A percentile compares a stretch with the other conserved stretches of the same genome.
Conservation (phyloP, 2,888 invertebrate species). For the Latrodectus elegans region DNA sequence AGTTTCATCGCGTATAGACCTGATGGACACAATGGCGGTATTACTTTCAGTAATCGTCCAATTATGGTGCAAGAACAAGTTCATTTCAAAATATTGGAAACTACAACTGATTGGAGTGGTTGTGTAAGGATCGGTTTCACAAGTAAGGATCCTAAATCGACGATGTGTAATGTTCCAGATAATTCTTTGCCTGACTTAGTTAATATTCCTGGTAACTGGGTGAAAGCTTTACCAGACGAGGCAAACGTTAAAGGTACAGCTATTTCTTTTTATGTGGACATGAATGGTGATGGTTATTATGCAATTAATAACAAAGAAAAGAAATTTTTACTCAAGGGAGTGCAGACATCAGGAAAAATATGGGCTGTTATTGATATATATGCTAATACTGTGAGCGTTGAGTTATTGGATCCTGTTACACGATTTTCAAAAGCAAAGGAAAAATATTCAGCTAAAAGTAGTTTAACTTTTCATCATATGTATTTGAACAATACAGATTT, state of each 20-base stretch:
- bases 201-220: not conserved
- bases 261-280: not conserved
- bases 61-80: not conserved
- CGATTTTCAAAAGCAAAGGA: not conserved
- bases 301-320: not conserved
- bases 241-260: not conserved
- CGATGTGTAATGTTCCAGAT: not conserved
- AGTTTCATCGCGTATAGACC: not conserved
- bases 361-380: not conserved
- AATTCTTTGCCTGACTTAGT: not conserved
- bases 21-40: not conserved
- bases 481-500: not conserved
- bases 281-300: not conserved
- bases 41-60: not conserved
- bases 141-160: not conserved
- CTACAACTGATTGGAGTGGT: not conserved
- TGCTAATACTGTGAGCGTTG: not conserved
- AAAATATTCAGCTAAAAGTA: not conserved
- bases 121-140: not conserved
- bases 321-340: not conserved
- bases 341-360: not conserved
- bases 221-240: not conserved
- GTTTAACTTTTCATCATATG: not conserved
- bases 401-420: not conserved
- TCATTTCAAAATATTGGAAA: not conserved